Base-by-base conservation (phyloP, 2,797 vertebrate species). In the Syngnathus rostellatus region DNA sequence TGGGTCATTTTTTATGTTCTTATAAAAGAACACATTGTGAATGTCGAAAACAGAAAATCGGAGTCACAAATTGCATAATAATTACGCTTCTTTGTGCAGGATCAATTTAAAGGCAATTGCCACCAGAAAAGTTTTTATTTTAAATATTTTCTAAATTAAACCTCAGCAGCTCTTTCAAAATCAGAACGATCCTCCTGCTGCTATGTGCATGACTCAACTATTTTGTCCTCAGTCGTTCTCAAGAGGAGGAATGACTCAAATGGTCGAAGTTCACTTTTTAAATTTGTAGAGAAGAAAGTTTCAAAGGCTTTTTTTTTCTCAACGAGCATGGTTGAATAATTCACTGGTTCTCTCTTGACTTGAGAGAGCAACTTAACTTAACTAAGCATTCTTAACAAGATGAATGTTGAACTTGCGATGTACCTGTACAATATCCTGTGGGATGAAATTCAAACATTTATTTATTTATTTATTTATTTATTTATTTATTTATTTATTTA, bases 121-220 rank as follows among this genome's bases (percentile, higher is more conserved):
- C 59, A 21, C 10, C 40, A 43, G 19, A 9, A 40, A 6, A 45
- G 23, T 62, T 43, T 41, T 45, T 12, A 43, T 62, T 45, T 7
- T 11, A 25, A 43, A 62, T 9, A 12, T 62, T 23, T 21, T 43
- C 21, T 6, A 23, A 41, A 62, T 62, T 43, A 43, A 40, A 62
- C 11, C 6, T 10, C 11, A 23, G 21, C 10, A 6, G 8, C 60
- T 23, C 40, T 43, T 45, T 62, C 5, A 45, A 62, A 62, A 43
- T 45, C 60, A 23, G n/a, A 6, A 62, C 43, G 21, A 62, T 43
- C 40, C 60, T 23, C 40, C 60, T 45, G 60, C 60, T 62, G 17
- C 39, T n/a, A 12, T 61, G 38, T 43, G 39, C n/a, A 25, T 62
- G 60, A 62, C 60, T 62, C 60, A 45, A 25, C 60, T 62, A 43